Evolutionary conservation across 2,113 vertebrate species (phyloP).

Genomic region (Polyodon spathula): DNA sequence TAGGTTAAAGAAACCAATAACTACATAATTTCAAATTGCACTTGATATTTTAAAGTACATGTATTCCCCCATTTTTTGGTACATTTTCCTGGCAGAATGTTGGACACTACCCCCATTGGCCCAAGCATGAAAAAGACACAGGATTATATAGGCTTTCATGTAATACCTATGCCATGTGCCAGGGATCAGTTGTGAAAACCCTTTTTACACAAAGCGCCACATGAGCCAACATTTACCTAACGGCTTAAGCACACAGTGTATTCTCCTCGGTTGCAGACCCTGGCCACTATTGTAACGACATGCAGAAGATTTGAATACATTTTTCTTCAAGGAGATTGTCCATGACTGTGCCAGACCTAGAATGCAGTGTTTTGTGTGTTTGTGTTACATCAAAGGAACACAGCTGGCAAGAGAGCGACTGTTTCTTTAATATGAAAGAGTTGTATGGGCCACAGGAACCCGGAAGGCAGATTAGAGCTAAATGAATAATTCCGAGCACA

Average conservation of each 20-base stretch:
- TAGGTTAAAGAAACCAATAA: no score
- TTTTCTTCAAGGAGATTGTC: constrained; percentile 37
- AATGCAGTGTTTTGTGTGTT: constrained; percentile 23
- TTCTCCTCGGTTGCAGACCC: not conserved
- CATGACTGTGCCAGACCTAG: constrained; percentile 35
- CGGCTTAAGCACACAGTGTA: not conserved
- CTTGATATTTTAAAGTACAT: no score
- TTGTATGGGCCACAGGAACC: constrained; percentile 25
- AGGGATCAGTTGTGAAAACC: not conserved
- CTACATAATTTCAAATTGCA: no score
- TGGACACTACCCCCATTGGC: not conserved
- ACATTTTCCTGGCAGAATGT: not conserved
- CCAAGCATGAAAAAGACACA: not conserved
- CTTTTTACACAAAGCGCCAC: accelerated
- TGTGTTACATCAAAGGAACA: constrained; percentile 37
- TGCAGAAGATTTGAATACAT: constrained; percentile 35
- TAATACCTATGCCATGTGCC: not conserved
- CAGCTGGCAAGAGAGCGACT: constrained; percentile 20
- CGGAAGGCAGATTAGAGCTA: constrained; percentile 31
- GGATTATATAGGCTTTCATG: not conserved
- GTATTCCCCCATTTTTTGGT: not conserved
- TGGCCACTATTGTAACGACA: constrained; percentile 21
- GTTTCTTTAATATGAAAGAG: constrained; percentile 35
- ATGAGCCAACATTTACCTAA: not conserved
- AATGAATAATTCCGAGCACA: constrained; percentile 37